A percentile compares a stretch with the other conserved stretches of the same genome.
These are phyloP conservation scores for Doryteuthis pealeii DNA, from an alignment of 1,140 invertebrate genomes.

Conservation along the genomic window DNA sequence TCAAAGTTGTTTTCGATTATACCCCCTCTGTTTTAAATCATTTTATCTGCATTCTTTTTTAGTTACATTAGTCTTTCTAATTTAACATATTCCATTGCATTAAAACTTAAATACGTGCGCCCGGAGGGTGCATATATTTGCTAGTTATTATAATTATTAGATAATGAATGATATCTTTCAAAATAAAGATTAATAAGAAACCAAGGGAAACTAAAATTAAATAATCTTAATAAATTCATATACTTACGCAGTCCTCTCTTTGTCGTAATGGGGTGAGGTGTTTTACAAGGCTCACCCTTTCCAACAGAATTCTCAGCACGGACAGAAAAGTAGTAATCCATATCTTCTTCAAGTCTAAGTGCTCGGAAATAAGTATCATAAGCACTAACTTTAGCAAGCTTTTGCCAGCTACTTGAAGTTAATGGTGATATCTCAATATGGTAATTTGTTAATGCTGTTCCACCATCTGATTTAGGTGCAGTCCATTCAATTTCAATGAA, in stretches of 20 bases:
- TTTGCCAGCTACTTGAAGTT: conserved; percentile 43
- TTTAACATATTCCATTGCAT: no score
- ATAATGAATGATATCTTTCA: no score
- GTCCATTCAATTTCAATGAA: conserved; percentile 87
- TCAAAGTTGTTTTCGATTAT: no score
- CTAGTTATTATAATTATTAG: no score
- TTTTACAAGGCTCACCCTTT: conserved; percentile 83
- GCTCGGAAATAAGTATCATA: conserved; percentile 59
- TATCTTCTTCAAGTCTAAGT: conserved; percentile 84
- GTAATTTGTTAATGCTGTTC: conserved; percentile 77
- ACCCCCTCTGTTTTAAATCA: no score
- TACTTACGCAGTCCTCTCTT: conserved; percentile 83
- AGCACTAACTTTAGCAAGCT: conserved; percentile 40
- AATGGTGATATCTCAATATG: conserved; percentile 45
- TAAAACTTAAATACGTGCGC: no score
- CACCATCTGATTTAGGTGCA: conserved; percentile 81
- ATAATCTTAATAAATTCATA: no score
- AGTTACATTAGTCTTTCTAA: no score
- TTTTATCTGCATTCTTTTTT: no score
- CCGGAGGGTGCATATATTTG: no score
- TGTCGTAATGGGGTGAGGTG: conserved; percentile 84
- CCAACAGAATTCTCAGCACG: conserved; percentile 95
- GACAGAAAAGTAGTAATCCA: conserved; percentile 95
- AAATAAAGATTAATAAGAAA: no score
- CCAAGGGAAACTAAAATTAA: no score